Conservation (phyloP, 1,140 invertebrate genomes). For the Cydia splendana region DNA sequence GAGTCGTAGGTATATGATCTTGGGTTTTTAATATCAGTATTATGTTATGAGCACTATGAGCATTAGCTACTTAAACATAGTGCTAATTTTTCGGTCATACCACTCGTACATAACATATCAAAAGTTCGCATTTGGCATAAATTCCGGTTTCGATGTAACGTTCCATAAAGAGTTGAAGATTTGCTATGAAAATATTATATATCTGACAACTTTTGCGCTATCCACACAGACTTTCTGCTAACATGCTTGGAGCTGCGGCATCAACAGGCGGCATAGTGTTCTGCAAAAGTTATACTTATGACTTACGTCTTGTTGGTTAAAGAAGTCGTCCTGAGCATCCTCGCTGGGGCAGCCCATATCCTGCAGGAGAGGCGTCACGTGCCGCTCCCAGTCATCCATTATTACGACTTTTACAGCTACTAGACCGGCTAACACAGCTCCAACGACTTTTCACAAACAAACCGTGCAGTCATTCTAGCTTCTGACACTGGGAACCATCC, state of each 20-base stretch:
- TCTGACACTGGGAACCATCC: conserved; percentile 50
- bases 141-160: neutral
- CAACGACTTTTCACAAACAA: conserved; percentile 61
- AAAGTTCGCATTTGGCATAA: neutral
- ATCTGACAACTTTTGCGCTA: neutral
- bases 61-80: too few relatives aligned
- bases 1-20: too few relatives aligned
- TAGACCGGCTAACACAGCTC: conserved; percentile 59
- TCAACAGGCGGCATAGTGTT: neutral
- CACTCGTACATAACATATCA: too few relatives aligned
- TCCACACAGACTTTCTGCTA: neutral
- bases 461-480: conserved; percentile 52
- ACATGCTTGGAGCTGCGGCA: neutral
- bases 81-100: too few relatives aligned
- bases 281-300: conserved; percentile 28
- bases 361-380: conserved; percentile 77
- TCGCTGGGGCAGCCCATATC: conserved; percentile 78
- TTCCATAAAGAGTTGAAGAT: neutral
- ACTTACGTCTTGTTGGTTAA: conserved; percentile 79
- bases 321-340: conserved; percentile 78
- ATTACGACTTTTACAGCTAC: conserved; percentile 52
- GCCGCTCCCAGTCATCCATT: conserved; percentile 80
- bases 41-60: too few relatives aligned
- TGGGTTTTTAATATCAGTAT: too few relatives aligned
- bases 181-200: neutral